Conservation (phyloP, 2,113 vertebrate genomes). For the Tauraco erythrolophus region DNA sequence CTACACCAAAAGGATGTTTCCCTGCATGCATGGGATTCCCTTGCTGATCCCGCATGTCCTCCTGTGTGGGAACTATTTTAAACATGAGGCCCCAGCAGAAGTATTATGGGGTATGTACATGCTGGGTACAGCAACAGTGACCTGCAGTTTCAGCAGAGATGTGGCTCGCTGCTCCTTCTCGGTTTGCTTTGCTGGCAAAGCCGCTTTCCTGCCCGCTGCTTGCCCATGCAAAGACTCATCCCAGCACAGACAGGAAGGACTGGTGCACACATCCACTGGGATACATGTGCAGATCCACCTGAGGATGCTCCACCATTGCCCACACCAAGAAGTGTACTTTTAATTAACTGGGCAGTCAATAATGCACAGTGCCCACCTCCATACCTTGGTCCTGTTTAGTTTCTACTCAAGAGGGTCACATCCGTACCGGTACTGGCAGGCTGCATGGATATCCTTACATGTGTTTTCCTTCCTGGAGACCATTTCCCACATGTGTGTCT, state of each 20-base stretch:
- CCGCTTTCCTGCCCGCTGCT: not conserved
- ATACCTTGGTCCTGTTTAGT: not conserved
- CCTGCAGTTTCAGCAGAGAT: not conserved
- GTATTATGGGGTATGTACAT: fast-evolving
- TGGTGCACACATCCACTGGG: fast-evolving
- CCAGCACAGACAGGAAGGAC: not conserved
- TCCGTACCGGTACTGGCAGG: not conserved
- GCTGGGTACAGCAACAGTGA: not conserved
- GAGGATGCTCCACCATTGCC: not conserved
- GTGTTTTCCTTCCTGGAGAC: not conserved
- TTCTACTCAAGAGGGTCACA: not conserved
- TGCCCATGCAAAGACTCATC: not conserved
- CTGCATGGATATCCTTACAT: not conserved
- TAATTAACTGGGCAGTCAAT: not conserved
- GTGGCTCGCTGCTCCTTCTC: not conserved
- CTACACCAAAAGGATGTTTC: fast-evolving
- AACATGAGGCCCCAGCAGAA: fast-evolving
- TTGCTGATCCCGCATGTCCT: not conserved
- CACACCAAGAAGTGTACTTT: not conserved
- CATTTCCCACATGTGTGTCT: not conserved
- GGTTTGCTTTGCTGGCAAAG: not conserved
- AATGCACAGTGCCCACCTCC: not conserved
- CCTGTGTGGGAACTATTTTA: not conserved
- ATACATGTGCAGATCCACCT: not conserved
- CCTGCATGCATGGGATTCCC: not conserved